A percentile compares a stretch with the other conserved stretches of the same genome.
Conservation (phyloP, 2,113 vertebrate genomes). For the Centropus unirufus region DNA sequence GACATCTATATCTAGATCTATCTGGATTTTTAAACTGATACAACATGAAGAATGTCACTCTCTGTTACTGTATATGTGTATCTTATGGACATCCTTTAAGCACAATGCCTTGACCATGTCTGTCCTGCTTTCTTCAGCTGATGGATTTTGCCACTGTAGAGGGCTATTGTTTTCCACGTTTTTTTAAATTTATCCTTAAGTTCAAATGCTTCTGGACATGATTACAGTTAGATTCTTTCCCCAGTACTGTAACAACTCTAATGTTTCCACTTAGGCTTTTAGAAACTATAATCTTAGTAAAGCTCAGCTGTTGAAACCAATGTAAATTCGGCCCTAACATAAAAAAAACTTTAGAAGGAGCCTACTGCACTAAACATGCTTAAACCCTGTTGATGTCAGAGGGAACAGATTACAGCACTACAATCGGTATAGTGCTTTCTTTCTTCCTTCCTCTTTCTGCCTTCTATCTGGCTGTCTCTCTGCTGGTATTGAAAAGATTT, state of each 20-base stretch:
- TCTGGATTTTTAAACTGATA: slow-evolving; percentile 76
- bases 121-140: slow-evolving; percentile 54
- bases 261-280: slow-evolving; percentile 16
- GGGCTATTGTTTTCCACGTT: slow-evolving; percentile 1
- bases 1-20: slow-evolving; percentile 84
- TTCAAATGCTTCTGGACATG: slow-evolving; percentile 50
- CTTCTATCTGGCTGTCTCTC: not conserved
- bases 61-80: slow-evolving; percentile 64
- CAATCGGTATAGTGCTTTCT: not conserved
- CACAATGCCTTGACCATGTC: slow-evolving; percentile 60
- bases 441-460: not conserved
- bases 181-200: slow-evolving; percentile 29
- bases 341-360: not conserved
- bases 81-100: slow-evolving; percentile 69
- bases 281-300: not conserved
- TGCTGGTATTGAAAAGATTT: not conserved
- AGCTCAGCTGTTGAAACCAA: not conserved
- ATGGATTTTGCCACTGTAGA: not conserved
- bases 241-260: not conserved
- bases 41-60: slow-evolving; percentile 81
- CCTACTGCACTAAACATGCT: not conserved
- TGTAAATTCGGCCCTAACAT: not conserved
- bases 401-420: not conserved
- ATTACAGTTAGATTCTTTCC: not conserved
- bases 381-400: not conserved